phyloP scores from a whole-genome alignment of 1,140 invertebrate species.

The Heliconius hermathena region DNA sequence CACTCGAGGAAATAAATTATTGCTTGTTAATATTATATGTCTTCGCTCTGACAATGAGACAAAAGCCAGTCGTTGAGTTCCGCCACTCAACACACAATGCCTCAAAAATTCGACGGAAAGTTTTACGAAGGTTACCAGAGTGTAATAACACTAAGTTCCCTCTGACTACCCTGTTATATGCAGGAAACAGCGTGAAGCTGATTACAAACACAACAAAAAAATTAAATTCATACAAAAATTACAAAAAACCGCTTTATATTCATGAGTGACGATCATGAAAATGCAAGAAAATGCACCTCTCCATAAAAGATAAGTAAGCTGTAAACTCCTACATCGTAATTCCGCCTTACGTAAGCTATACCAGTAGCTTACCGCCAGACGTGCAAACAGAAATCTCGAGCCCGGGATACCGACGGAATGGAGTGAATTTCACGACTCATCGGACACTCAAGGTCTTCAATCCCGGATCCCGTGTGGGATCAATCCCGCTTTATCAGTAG shows the following conservation, averaged over 20 bases:
- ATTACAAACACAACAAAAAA: background rate
- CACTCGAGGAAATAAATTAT: no score
- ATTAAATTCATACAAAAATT: background rate
- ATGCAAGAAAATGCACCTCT: constrained; percentile 1
- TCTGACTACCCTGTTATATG: no score
- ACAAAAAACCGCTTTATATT: background rate
- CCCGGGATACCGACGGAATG: constrained; percentile 32
- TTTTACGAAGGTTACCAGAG: no score
- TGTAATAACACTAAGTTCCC: no score
- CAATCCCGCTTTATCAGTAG: constrained; percentile 32
- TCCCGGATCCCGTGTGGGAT: constrained; percentile 36
- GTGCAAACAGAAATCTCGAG: constrained; percentile 29
- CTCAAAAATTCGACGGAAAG: no score
- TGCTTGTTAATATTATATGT: no score
- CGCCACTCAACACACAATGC: no score
- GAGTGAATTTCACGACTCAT: constrained; percentile 54
- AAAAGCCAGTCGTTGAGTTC: no score
- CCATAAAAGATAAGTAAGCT: constrained; percentile 3
- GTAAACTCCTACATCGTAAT: background rate
- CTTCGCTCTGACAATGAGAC: no score
- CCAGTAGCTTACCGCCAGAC: constrained; percentile 10
- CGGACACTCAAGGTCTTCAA: constrained; percentile 36
- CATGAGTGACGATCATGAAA: background rate
- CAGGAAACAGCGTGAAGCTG: no score
- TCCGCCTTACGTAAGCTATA: constrained; percentile 2